These are phyloP conservation scores for Thereva unica DNA, from an alignment of 2,888 invertebrate species.

Conservation along the genomic window DNA sequence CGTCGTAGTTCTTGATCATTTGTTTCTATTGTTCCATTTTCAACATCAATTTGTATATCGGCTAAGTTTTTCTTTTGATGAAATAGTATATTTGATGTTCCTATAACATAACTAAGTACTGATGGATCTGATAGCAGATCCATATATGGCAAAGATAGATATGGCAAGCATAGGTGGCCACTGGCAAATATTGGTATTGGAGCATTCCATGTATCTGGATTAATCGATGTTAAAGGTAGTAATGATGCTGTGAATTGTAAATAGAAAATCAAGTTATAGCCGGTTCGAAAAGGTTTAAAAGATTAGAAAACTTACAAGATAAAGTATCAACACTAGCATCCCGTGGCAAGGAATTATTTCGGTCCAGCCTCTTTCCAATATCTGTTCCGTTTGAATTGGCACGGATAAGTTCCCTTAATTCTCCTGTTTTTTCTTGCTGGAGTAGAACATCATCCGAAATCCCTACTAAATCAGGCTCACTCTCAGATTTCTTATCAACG, in stretches of 20 bases:
- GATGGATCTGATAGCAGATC: conserved; percentile 87
- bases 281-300: not conserved
- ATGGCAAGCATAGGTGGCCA: conserved; percentile 93
- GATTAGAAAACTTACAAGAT: conserved; percentile 55
- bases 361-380: conserved; percentile 47
- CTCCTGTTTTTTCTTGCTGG: conserved; percentile 38
- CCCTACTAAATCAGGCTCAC: conserved; percentile 35
- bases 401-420: conserved; percentile 52
- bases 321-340: conserved; percentile 71
- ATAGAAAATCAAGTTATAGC: conserved; percentile 6
- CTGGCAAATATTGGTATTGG: conserved; percentile 86
- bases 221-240: conserved; percentile 51
- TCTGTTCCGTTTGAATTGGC: conserved; percentile 49
- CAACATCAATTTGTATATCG: conserved; percentile 90
- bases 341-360: conserved; percentile 63
- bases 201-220: conserved; percentile 73
- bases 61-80: conserved; percentile 91
- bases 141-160: conserved; percentile 91
- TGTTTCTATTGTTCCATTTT: conserved; percentile 82
- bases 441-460: not conserved
- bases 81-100: conserved; percentile 98
- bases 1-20: conserved; percentile 76
- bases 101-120: conserved; percentile 85
- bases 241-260: conserved; percentile 48
- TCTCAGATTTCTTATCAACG: conserved; percentile 40